Percentiles rank a stretch among this genome's conserved stretches.
phyloP scores from a whole-genome alignment of 2,113 vertebrate species.

The Dissostichus mawsoni region DNA sequence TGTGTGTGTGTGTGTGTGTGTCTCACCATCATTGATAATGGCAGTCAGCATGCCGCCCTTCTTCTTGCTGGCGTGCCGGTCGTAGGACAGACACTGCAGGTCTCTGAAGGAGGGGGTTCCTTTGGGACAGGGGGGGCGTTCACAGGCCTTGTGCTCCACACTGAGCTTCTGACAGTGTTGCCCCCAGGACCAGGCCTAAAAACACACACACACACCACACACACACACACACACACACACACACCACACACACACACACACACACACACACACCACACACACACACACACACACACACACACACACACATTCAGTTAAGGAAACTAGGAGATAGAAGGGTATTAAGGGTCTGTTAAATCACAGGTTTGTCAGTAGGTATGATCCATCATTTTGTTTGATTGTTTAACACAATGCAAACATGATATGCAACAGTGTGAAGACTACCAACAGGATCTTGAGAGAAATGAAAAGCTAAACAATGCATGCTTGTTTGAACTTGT shows the following conservation, averaged over 20 bases:
- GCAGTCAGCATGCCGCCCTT: constrained; percentile 88
- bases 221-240: too few species aligned
- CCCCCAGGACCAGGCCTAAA: constrained; percentile 92
- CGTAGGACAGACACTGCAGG: constrained; percentile 94
- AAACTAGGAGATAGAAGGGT: not conserved
- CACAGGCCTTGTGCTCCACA: constrained; percentile 94
- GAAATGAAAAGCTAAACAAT: too few species aligned
- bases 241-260: too few species aligned
- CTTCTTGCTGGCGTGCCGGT: constrained; percentile 88
- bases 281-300: too few species aligned
- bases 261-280: too few species aligned
- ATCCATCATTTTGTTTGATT: too few species aligned
- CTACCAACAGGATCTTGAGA: too few species aligned
- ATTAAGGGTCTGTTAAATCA: not conserved
- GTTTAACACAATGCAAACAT: too few species aligned
- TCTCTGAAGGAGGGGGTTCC: constrained; percentile 93
- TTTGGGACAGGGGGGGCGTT: constrained; percentile 91
- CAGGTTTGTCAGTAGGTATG: too few species aligned
- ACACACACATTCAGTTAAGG: not conserved
- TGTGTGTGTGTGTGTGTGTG: not conserved
- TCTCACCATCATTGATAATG: constrained; percentile 88
- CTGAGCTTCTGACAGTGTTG: constrained; percentile 88
- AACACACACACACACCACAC: not conserved
- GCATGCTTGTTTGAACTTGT: too few species aligned
- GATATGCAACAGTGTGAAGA: too few species aligned